A percentile compares a stretch with the other conserved stretches of the same genome.
These are phyloP conservation scores for Silurus asotus DNA, from an alignment of 2,113 vertebrate genomes.

Conservation along the genomic window DNA sequence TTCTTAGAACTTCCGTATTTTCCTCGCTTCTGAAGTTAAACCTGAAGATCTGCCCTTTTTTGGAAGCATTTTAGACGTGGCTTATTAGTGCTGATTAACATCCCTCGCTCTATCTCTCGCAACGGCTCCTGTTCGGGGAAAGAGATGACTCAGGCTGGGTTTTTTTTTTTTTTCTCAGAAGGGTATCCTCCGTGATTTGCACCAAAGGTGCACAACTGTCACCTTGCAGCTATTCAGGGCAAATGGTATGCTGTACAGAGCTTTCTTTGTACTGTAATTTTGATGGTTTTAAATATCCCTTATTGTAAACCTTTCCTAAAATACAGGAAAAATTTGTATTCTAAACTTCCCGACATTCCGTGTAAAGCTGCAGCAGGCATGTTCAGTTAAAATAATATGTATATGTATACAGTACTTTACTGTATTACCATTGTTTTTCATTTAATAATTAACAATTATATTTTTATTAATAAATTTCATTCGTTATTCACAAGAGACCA, in stretches of 20 bases:
- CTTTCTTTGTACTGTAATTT: conserved; percentile 20
- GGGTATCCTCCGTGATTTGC: conserved; percentile 31
- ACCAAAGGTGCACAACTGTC: not conserved
- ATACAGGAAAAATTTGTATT: no score
- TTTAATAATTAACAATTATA: no score
- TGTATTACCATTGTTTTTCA: no score
- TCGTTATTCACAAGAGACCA: no score
- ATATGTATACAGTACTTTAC: no score
- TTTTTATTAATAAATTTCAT: no score
- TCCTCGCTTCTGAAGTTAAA: conserved; percentile 16
- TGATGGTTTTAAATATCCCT: conserved; percentile 5
- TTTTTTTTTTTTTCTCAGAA: conserved; percentile 28
- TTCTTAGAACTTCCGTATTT: not conserved
- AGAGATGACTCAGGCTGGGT: conserved; percentile 38
- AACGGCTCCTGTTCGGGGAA: not conserved
- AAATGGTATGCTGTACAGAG: not conserved
- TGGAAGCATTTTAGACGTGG: not conserved
- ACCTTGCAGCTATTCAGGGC: not conserved
- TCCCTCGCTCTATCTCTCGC: not conserved
- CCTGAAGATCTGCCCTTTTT: not conserved
- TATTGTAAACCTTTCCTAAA: not conserved
- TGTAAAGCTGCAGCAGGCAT: no score
- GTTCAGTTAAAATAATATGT: no score
- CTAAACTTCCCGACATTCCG: no score
- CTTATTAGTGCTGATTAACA: not conserved